Base-by-base conservation (phyloP, 2,888 invertebrate genomes). In the Drosophila dives region DNA sequence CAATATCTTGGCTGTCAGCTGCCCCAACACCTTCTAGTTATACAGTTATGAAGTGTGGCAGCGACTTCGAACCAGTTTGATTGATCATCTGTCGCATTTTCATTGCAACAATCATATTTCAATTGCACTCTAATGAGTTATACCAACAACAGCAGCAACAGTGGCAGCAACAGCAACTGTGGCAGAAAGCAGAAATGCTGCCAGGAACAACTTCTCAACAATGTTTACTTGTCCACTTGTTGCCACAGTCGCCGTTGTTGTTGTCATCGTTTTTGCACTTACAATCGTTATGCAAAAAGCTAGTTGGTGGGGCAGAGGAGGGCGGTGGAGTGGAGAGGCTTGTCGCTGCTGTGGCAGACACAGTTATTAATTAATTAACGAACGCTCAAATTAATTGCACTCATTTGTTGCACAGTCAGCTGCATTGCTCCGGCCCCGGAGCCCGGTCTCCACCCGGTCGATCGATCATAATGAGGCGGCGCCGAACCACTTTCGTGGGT, bases 301-400 rank as follows among this genome's bases (percentile, higher is more conserved):
- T 48, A 53, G 51, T 38, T 12, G 53, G 6, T 29, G 8, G 32
- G 26, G 17, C 36, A n/a, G 38, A 7, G 5, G 15, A 1, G 17
- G 20, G 5, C 26, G 36, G 6, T 10, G 17, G 12, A 8, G 23
- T 2, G 23, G 34, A 3, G 3, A 4, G 33, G 5, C 15, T 5
- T 26, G 50, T 36, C 15, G 48, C 10, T 17, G 49, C 63, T 38
- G 53, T 53, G 40, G 67, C 70, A 59, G 58, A 69, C 77, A 68
- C 58, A 72, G 89, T 81, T 89, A 88, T 88, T 86, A 88, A 88
- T 86, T 86, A 86, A 86, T 88, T 89, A 86, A 69, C 80, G 80
- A 80, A 87, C 81, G 73, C 66, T 81, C 79, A 83, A 83, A 86
- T 89, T 85, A 87, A 87, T 89, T 89, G 89, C 89, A 85, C 70